Conservation (phyloP, 2,797 vertebrate species). For the Chelon auratus region DNA sequence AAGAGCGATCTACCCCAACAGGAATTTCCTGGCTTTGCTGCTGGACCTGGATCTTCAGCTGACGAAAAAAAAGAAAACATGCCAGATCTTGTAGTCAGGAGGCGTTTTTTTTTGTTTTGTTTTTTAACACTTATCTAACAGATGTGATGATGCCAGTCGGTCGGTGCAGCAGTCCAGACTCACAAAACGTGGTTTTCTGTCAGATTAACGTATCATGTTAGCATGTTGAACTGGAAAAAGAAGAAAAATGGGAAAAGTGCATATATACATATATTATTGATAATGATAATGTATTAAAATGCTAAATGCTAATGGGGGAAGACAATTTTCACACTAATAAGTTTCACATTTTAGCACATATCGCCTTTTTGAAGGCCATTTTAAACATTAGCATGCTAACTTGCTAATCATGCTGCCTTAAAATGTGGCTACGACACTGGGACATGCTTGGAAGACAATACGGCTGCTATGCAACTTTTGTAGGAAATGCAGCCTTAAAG, state of each 20-base stretch:
- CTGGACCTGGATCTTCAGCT: constrained; percentile 86
- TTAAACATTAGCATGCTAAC: neutral
- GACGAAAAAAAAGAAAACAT: constrained; percentile 76
- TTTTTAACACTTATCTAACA: neutral
- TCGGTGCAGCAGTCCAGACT: constrained; percentile 18
- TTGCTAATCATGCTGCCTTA: neutral
- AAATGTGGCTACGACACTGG: too few species aligned
- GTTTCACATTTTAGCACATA: neutral
- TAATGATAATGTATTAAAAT: neutral
- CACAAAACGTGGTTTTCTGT: constrained; percentile 13
- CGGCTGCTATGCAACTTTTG: too few species aligned
- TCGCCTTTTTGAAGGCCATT: neutral
- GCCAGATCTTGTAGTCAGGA: constrained; percentile 76
- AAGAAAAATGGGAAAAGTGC: too few species aligned
- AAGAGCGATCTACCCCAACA: constrained; percentile 88
- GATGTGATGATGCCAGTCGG: neutral
- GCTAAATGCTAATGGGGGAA: neutral
- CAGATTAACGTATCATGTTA: neutral
- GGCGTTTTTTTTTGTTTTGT: neutral
- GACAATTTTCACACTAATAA: neutral
- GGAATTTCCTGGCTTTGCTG: constrained; percentile 87
- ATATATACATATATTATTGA: neutral
- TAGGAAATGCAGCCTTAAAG: too few species aligned
- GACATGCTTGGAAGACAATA: too few species aligned
- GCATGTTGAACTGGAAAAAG: too few species aligned